Evolutionary conservation across 2,797 vertebrate species (phyloP).

Genomic region (Lacerta agilis): DNA sequence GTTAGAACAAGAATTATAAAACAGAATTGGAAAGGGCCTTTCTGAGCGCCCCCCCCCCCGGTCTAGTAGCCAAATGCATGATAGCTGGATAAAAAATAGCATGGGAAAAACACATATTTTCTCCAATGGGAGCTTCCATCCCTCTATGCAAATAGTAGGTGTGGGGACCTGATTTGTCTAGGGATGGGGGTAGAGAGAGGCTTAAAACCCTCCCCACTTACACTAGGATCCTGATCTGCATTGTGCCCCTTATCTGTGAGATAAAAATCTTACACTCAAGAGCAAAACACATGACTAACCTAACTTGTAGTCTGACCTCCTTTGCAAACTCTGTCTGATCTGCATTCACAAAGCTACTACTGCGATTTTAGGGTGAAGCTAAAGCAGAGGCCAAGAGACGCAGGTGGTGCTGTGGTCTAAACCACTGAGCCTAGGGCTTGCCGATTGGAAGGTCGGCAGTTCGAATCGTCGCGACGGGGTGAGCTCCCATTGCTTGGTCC

Average conservation of each 20-base stretch:
- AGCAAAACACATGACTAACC: background rate
- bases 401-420: too few species aligned
- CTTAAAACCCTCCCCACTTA: background rate
- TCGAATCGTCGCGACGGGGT: too few species aligned
- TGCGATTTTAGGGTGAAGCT: background rate
- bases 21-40: background rate
- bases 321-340: background rate
- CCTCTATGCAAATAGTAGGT: background rate
- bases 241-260: background rate
- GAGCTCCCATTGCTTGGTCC: too few species aligned
- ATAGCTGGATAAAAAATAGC: background rate
- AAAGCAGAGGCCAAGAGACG: constrained; percentile 9
- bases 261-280: background rate
- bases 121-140: background rate
- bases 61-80: background rate
- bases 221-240: background rate
- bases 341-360: constrained; percentile 12
- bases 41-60: background rate
- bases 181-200: background rate
- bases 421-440: too few species aligned
- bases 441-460: too few species aligned
- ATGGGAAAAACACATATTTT: background rate
- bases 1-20: background rate
- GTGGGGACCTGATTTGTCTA: background rate
- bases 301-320: background rate